phyloP scores from a whole-genome alignment of 2,888 invertebrate species.

The Erpobdella octoculata region DNA sequence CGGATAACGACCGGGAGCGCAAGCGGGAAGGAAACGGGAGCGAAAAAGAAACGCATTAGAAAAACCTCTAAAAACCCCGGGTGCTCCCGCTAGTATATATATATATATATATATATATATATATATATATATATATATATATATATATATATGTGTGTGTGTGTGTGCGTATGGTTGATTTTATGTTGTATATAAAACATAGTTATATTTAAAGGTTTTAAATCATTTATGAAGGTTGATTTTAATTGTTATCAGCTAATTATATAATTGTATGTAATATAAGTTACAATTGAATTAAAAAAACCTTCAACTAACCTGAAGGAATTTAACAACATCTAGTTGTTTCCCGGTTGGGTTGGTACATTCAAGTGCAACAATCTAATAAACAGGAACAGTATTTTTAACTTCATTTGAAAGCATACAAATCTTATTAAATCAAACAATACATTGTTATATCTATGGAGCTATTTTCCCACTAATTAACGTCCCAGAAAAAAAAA shows the following conservation, averaged over 20 bases:
- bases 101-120: too few species aligned
- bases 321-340: constrained; percentile 64
- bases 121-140: too few species aligned
- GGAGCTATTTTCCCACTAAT: too few species aligned
- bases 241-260: not conserved
- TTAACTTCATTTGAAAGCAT: not conserved
- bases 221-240: not conserved
- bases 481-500: too few species aligned
- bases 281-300: not conserved
- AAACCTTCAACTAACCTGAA: constrained; percentile 47
- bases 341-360: constrained; percentile 64
- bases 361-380: constrained; percentile 66
- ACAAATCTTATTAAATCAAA: not conserved
- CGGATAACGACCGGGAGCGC: too few species aligned
- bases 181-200: not conserved
- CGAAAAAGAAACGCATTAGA: too few species aligned
- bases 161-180: not conserved
- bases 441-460: too few species aligned
- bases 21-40: too few species aligned
- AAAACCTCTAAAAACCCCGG: too few species aligned
- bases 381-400: too few species aligned
- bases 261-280: not conserved
- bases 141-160: too few species aligned
- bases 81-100: too few species aligned
- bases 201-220: not conserved